Evolutionary conservation across 2,797 vertebrate species (phyloP), one percentile per base, ranked within the genome.

Genomic region (Pangasius krempfi): DNA sequence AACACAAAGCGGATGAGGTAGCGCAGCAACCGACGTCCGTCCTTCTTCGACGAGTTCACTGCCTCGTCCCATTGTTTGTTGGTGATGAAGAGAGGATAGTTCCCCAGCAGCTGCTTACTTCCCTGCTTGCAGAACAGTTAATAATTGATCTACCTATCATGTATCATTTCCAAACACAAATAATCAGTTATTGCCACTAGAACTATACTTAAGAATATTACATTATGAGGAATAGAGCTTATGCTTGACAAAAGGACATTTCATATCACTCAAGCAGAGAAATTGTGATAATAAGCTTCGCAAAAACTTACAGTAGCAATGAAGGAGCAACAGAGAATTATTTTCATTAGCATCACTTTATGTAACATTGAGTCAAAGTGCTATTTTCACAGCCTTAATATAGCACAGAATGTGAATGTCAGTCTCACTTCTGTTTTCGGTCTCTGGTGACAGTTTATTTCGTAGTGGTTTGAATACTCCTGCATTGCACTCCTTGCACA

Each of bases 41-140:
- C 98, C 94, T 99, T 99, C 96, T 99, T 99, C 30, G 98, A 99
- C 81, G 98, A 99, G 95, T 99, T 99, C 91, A 99, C 98, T 5
- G 98, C 98, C 94, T 99, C 98, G 25, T 99, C 98, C 98, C 98
- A 99, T 94, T 99, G 98, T 95, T 99, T 99, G 93, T 98, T 99
- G 73, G 97, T 97, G 96, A 99, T 99, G 97, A 98, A 99, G 93
- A 99, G 98, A 10, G 98, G 98, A 88, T 99, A 99, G 96, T 98
- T 99, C 95, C 97, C 98, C 96, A 99, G 94, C 91, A 99, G 96
- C 96, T 99, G 98, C 92, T 99, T 99, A 91, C 98, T 99, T 92
- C 98, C 98, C 98, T 99, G 95, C 84, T 81, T 33, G 76, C 80
- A 85, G 84, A 44, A 58, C 33, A 50, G 60, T 56, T 37, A 37